Conservation (phyloP, 2,113 vertebrate species). For the Etheostoma cragini region DNA sequence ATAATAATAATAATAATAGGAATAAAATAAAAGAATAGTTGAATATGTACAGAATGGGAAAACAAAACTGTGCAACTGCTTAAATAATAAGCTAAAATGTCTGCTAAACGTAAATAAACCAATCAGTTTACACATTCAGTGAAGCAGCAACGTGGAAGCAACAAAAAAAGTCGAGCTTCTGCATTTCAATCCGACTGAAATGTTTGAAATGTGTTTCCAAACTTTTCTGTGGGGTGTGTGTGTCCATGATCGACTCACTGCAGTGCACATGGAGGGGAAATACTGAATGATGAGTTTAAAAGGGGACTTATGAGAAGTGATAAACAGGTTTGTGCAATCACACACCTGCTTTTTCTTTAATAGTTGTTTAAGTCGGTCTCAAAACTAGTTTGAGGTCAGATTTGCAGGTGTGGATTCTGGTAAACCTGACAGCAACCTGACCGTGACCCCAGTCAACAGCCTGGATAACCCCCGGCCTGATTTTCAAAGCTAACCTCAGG, state of each 20-base stretch:
- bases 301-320: not conserved
- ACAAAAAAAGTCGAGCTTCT: too few species aligned
- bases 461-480: conserved; percentile 18
- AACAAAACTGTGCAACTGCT: too few species aligned
- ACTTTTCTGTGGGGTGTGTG: not conserved
- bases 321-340: not conserved
- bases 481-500: conserved; percentile 46
- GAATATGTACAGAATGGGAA: too few species aligned
- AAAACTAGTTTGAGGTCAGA: not conserved
- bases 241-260: not conserved
- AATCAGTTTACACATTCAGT: too few species aligned
- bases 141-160: too few species aligned
- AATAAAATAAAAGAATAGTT: too few species aligned
- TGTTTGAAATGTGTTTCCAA: too few species aligned
- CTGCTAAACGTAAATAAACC: too few species aligned
- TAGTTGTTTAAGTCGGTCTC: too few species aligned
- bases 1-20: too few species aligned
- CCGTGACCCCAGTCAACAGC: conserved; percentile 15
- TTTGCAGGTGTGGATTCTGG: conserved; percentile 30
- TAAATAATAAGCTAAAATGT: too few species aligned
- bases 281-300: not conserved
- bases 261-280: not conserved
- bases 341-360: not conserved
- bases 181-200: too few species aligned
- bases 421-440: conserved; percentile 4